These are phyloP conservation scores for Chelidonichthys spinosus DNA, from an alignment of 2,797 vertebrate species.

Conservation along the genomic window DNA sequence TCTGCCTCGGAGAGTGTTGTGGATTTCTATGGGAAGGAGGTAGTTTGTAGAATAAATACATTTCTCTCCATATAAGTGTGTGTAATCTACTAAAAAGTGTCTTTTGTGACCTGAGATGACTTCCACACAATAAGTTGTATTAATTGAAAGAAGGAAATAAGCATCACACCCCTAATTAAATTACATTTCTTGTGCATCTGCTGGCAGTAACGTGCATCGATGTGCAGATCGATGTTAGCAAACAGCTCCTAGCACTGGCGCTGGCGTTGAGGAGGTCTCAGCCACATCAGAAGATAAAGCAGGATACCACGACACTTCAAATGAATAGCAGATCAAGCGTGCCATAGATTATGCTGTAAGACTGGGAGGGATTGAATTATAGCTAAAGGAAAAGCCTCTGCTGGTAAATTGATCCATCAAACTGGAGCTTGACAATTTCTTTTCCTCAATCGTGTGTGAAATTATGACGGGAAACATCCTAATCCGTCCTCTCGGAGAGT, in stretches of 20 bases:
- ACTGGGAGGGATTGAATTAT: conserved; percentile 80
- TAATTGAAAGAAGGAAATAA: conserved; percentile 3
- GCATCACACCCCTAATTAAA: no score
- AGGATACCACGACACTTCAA: conserved; percentile 82
- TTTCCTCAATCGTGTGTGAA: conserved; percentile 74
- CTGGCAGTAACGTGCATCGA: conserved; percentile 57
- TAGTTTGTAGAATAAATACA: conserved; percentile 46
- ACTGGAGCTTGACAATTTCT: conserved; percentile 75
- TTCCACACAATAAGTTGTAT: conserved; percentile 18
- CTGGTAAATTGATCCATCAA: conserved; percentile 86
- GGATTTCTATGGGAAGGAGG: conserved; percentile 28
- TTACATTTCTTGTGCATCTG: neutral
- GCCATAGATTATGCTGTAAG: conserved; percentile 79
- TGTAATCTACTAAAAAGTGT: no score
- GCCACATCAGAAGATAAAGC: conserved; percentile 73
- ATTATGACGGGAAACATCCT: conserved; percentile 78
- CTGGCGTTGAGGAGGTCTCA: conserved; percentile 61
- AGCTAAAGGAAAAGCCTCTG: conserved; percentile 70
- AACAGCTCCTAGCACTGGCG: conserved; percentile 69
- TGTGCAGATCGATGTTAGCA: conserved; percentile 38
- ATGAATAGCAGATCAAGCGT: conserved; percentile 83
- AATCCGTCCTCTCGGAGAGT: conserved; percentile 71
- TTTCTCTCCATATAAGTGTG: conserved; percentile 60
- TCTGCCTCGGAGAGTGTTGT: conserved; percentile 53
- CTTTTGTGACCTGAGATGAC: conserved; percentile 23